Conservation (phyloP, 2,888 invertebrate genomes). For the Drosophila putrida region DNA sequence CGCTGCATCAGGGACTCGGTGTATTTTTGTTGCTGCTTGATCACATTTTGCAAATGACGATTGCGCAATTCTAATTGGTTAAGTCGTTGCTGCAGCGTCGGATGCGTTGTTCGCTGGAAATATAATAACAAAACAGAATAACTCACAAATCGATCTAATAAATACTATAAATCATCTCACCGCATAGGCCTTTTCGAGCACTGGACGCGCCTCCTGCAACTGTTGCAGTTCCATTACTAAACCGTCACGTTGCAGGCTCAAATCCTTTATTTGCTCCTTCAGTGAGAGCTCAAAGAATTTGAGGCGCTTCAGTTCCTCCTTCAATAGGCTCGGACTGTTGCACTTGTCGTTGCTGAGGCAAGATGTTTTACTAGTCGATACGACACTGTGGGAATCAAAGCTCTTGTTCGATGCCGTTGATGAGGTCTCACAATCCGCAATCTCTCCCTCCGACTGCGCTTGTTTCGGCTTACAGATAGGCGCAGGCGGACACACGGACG, state of each 20-base stretch:
- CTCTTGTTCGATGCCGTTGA: slow-evolving; percentile 85
- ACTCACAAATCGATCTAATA: not conserved
- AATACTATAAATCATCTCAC: slow-evolving; percentile 64
- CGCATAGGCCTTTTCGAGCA: slow-evolving; percentile 85
- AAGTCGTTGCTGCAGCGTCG: slow-evolving; percentile 84
- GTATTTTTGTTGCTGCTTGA: slow-evolving; percentile 88
- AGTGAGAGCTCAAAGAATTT: slow-evolving; percentile 84
- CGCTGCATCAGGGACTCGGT: slow-evolving; percentile 88
- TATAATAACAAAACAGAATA: not conserved
- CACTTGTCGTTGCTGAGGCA: slow-evolving; percentile 68
- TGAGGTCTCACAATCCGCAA: slow-evolving; percentile 83
- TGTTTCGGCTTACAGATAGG: slow-evolving; percentile 81
- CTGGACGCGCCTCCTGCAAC: slow-evolving; percentile 85
- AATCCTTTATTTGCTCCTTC: slow-evolving; percentile 84
- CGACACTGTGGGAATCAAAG: slow-evolving; percentile 83
- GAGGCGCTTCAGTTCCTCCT: slow-evolving; percentile 84
- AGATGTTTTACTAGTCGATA: slow-evolving; percentile 82
- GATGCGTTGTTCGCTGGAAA: slow-evolving; percentile 84
- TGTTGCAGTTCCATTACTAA: slow-evolving; percentile 86
- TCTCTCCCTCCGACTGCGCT: slow-evolving; percentile 66
- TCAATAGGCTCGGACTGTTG: slow-evolving; percentile 81
- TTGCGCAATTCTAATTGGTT: slow-evolving; percentile 88
- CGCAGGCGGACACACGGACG: slow-evolving; percentile 54
- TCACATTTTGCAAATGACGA: slow-evolving; percentile 87
- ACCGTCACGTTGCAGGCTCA: slow-evolving; percentile 84